These are phyloP conservation scores for Aproaerema taeniolella DNA, from an alignment of 2,888 invertebrate genomes.

Conservation along the genomic window DNA sequence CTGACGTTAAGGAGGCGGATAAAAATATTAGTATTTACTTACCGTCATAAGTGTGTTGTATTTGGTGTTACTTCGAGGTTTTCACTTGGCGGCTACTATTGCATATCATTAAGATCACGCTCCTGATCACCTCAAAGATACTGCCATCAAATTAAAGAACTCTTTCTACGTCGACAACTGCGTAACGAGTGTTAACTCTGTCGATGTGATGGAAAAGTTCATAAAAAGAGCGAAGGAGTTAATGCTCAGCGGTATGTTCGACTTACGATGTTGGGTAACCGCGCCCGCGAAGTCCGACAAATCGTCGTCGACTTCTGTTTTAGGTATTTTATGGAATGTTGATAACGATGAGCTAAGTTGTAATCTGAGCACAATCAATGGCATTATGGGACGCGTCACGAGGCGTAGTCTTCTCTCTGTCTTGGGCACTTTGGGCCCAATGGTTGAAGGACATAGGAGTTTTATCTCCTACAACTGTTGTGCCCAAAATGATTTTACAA, in stretches of 20 bases:
- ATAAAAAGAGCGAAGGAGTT: neutral
- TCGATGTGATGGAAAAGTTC: neutral
- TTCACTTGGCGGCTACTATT: neutral
- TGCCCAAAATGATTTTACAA: no score
- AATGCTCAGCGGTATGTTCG: constrained; percentile 1
- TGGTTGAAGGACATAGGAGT: no score
- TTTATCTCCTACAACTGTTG: no score
- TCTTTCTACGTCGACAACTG: constrained; percentile 2
- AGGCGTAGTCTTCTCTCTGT: neutral
- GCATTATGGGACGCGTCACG: neutral
- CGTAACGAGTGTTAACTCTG: neutral
- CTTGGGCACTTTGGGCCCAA: no score
- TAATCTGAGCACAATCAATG: constrained; percentile 2
- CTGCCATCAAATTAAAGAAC: neutral
- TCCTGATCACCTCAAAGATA: neutral
- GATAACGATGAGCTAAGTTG: constrained; percentile 8
- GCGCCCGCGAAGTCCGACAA: neutral
- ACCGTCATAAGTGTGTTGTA: neutral
- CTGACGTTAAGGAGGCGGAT: neutral
- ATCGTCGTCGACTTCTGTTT: neutral
- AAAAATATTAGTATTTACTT: neutral
- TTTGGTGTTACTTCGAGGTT: neutral
- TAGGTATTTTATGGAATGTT: constrained; percentile 16
- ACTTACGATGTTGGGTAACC: neutral
- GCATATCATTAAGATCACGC: neutral